These are phyloP conservation scores for Pedionomus torquatus DNA, from an alignment of 2,113 vertebrate species.

Conservation along the genomic window DNA sequence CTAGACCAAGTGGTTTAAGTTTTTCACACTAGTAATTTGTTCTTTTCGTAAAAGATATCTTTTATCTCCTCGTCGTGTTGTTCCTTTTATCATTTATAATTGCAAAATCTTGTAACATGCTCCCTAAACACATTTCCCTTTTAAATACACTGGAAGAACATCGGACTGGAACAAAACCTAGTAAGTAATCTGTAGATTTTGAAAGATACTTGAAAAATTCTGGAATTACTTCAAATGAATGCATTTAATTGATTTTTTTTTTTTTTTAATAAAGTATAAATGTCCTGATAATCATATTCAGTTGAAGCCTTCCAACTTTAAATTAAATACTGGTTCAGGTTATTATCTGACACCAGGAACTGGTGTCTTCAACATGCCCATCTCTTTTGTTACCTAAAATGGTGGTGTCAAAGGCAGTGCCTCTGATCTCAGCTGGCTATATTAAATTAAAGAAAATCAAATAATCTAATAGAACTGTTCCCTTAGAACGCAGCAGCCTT, in stretches of 20 bases:
- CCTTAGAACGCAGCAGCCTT: background rate
- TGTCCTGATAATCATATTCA: background rate
- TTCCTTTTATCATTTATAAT: slow-evolving; percentile 54
- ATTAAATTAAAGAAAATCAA: slow-evolving; percentile 48
- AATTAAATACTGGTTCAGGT: slow-evolving; percentile 20
- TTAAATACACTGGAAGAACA: slow-evolving; percentile 3
- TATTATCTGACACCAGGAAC: slow-evolving; percentile 4
- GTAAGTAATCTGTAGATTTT: background rate
- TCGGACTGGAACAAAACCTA: background rate
- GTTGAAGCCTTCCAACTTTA: background rate
- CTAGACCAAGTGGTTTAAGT: slow-evolving; percentile 22
- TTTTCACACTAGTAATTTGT: slow-evolving; percentile 36
- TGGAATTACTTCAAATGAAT: slow-evolving; percentile 1
- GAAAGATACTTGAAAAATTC: background rate
- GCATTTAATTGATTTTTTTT: background rate
- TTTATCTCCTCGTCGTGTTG: slow-evolving; percentile 39
- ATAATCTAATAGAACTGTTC: slow-evolving; percentile 6
- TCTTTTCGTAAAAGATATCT: slow-evolving; percentile 30
- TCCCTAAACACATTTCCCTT: slow-evolving; percentile 30
- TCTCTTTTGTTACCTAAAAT: slow-evolving; percentile 35
- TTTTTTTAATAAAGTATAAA: background rate
- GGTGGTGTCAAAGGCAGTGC: slow-evolving; percentile 22
- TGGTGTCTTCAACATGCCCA: background rate
- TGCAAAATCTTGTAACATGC: slow-evolving; percentile 51
- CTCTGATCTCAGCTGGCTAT: slow-evolving; percentile 3